Conservation (phyloP, 2,888 invertebrate genomes). For the Deroplatys truncata region DNA sequence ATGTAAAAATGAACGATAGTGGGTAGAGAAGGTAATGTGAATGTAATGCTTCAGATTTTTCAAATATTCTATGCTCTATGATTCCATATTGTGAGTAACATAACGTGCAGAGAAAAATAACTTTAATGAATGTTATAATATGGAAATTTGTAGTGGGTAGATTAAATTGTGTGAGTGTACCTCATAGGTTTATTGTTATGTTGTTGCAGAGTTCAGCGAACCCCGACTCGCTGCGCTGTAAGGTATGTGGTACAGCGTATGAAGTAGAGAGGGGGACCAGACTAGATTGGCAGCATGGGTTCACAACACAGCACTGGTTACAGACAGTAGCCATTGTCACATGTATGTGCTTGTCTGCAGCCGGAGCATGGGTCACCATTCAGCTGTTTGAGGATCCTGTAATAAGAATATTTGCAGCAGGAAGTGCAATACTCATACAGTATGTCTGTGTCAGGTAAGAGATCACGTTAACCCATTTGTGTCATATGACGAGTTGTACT, state of each 20-base stretch:
- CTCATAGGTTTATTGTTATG: too few relatives aligned
- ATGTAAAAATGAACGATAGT: too few relatives aligned
- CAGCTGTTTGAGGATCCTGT: constrained; percentile 74
- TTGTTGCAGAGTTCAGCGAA: constrained; percentile 59
- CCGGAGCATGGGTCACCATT: constrained; percentile 74
- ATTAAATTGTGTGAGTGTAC: too few relatives aligned
- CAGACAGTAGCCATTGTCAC: constrained; percentile 76
- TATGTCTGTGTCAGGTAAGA: constrained; percentile 78
- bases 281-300: constrained; percentile 79
- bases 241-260: constrained; percentile 81
- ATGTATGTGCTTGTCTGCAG: constrained; percentile 71
- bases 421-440: constrained; percentile 74
- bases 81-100: too few relatives aligned
- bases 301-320: constrained; percentile 79
- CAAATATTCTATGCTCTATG: too few relatives aligned
- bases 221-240: constrained; percentile 68
- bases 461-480: too few relatives aligned
- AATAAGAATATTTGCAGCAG: constrained; percentile 74
- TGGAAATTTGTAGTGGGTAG: too few relatives aligned
- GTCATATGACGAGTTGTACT: too few relatives aligned
- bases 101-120: too few relatives aligned
- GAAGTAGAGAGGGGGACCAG: constrained; percentile 45
- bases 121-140: too few relatives aligned
- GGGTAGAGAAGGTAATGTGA: too few relatives aligned
- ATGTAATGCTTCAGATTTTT: too few relatives aligned